Evolutionary conservation across 2,888 invertebrate genomes (phyloP), one percentile per base, ranked within the genome.

Genomic region (Endotricha flammealis): DNA sequence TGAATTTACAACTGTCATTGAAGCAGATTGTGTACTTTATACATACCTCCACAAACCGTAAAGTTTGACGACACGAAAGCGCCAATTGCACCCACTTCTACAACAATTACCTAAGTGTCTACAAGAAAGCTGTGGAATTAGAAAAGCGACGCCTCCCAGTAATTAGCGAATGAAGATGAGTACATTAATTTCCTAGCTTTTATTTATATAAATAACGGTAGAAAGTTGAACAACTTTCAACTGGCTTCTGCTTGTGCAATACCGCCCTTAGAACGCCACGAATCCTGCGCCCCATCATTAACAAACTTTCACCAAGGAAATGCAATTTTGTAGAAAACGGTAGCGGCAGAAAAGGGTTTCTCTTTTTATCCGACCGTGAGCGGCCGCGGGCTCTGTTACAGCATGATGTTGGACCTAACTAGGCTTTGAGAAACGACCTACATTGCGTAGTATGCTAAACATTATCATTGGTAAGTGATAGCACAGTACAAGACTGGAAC

Each of bases 261-360:
- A 70, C 72, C 61, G 66, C 70, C 74, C 72, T 76, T 69, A 68
- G 59, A 61, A 57, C 57, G 56, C 58, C 62, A 62, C 55, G 67
- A 71, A 65, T 75, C 71, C 74, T 75, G 67, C 69, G 68, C 71
- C 78, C 75, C 72, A 57, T 77, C 65, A 82, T 82, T 80, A 79
- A 57, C 48, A 46, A 47, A 76, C 85, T 86, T 86, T 86, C 85
- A 77, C 85, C 59, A 57, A 78, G 82, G 83, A 85, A 83, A 82
- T 64, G 80, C 68, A 79, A 85, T 83, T 85, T 83, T 81, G 76
- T 86, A 85, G 82, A 80, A 85, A 81, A 86, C 81, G 72, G 81
- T 83, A 82, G 82, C 82, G 64, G 59, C 74, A 80, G 73, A 68
- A 58, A 62, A 63, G 63, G 63, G 68, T 76, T 71, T 81, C 81